phyloP scores from a whole-genome alignment of 2,797 vertebrate species.

The Syncerus caffer region DNA sequence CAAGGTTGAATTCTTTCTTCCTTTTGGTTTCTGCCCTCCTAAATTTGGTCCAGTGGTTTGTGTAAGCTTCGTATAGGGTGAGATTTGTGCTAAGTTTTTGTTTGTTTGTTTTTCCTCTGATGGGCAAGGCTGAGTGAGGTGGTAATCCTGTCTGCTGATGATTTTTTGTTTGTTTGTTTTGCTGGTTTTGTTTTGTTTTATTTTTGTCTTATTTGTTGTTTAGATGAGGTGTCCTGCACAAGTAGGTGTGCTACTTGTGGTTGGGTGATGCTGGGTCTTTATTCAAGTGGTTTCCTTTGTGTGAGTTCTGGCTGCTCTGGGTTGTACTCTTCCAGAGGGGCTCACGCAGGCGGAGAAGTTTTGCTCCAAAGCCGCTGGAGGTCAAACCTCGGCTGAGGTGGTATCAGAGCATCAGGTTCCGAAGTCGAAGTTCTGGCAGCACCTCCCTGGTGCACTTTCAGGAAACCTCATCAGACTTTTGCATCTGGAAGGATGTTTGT shows the following conservation, averaged over 20 bases:
- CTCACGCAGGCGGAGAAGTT: too few species aligned
- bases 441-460: too few species aligned
- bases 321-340: too few species aligned
- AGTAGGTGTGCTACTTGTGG: not conserved
- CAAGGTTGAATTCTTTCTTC: not conserved
- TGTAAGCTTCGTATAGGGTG: not conserved
- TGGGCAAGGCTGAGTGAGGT: not conserved
- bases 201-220: not conserved
- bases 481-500: too few species aligned
- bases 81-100: not conserved
- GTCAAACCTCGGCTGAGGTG: too few species aligned
- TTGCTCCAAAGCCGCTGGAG: too few species aligned
- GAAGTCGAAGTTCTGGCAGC: too few species aligned
- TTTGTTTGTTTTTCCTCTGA: not conserved
- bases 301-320: not conserved
- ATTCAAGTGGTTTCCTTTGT: not conserved
- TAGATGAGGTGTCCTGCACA: not conserved
- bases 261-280: not conserved
- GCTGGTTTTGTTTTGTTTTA: not conserved
- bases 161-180: not conserved
- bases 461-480: too few species aligned
- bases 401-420: too few species aligned
- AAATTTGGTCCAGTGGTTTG: not conserved
- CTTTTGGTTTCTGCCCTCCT: not conserved
- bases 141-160: not conserved